Evolutionary conservation across 2,888 invertebrate species (phyloP), one percentile per base, ranked within the genome.

Genomic region (Ctena decussata): DNA sequence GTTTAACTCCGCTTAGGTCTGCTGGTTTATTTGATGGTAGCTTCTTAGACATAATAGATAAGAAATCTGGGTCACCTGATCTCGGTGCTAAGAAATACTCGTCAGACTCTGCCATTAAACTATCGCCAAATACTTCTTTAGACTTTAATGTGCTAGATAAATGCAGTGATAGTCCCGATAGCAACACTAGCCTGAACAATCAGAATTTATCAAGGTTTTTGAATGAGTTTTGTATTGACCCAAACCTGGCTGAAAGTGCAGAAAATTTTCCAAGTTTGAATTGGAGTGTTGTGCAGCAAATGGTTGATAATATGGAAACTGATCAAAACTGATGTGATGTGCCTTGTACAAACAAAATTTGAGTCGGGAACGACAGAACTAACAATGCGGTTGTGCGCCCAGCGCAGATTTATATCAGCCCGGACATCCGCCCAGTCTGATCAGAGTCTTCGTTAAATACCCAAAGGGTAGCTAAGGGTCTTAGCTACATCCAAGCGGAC

Each of bases 41-140:
- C 78, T 92, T 92, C 73, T 73, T 92, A 39, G 92, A 92, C 44
- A 85, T 86, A 70, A 74, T 92, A n/a, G 91, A 91, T 71, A 84
- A 72, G 32, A 90, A 87, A 79, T 79, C 65, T 57, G 39, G 84
- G 32, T 89, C 90, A 35, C 90, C 88, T 30, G 84, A 90, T 53
- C 73, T n/a, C 35, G 72, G 65, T 27, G 44, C 30, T 18, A 78
- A 74, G 21, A 89, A 85, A 77, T 71, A 53, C 35, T 71, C 78
- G 3, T 27, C 44, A 11, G 41, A 74, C 27, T 73, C 37, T 27
- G 78, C 79, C 44, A 74, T 71, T 35, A 74, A 75, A 21, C 8
- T 77, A 1, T 65, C 73, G 39, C 85, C 83, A 30, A 85, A 85
- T 79, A 69, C 80, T 3, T 85, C 82, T 8, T 49, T 85, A 35